Evolutionary conservation across 2,888 invertebrate genomes (phyloP).

Genomic region (Drosophila basisetae): DNA sequence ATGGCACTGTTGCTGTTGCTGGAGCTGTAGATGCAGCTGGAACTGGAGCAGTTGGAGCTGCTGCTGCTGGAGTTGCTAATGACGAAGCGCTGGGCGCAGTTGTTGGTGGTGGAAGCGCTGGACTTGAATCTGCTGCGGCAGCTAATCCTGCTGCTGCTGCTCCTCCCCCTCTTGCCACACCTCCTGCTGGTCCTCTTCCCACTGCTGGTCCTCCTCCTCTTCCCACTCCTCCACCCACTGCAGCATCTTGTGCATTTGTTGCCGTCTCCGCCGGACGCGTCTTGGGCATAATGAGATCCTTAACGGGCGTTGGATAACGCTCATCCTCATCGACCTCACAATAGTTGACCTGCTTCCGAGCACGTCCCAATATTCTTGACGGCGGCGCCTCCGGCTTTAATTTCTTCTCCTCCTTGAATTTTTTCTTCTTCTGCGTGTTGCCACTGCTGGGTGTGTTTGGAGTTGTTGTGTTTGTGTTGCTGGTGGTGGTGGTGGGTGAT

Average conservation of each 20-base stretch:
- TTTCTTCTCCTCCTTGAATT: constrained; percentile 84
- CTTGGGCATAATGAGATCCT: constrained; percentile 85
- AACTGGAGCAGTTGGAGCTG: constrained; percentile 6
- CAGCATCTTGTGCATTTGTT: constrained; percentile 30
- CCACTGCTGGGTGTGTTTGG: constrained; percentile 38
- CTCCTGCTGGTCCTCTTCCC: constrained; percentile 13
- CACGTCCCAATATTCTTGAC: constrained; percentile 85
- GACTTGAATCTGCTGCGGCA: constrained; percentile 35
- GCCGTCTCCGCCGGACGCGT: constrained; percentile 49
- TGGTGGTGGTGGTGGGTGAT: constrained; percentile 42
- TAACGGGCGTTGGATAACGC: constrained; percentile 82
- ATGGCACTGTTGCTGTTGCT: constrained; percentile 38
- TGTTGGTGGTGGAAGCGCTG: constrained; percentile 64
- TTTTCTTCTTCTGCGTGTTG: constrained; percentile 62
- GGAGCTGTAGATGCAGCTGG: neutral
- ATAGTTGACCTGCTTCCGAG: constrained; percentile 88
- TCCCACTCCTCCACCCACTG: neutral
- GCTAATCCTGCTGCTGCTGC: constrained; percentile 16
- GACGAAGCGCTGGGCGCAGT: constrained; percentile 58
- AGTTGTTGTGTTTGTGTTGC: constrained; percentile 4
- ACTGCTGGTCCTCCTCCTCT: constrained; percentile 6
- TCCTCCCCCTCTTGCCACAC: neutral
- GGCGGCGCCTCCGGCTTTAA: constrained; percentile 83
- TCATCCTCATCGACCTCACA: constrained; percentile 87
- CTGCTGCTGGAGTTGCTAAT: constrained; percentile 27